Evolutionary conservation across 2,113 vertebrate genomes (phyloP).

Genomic region (Grus americana): DNA sequence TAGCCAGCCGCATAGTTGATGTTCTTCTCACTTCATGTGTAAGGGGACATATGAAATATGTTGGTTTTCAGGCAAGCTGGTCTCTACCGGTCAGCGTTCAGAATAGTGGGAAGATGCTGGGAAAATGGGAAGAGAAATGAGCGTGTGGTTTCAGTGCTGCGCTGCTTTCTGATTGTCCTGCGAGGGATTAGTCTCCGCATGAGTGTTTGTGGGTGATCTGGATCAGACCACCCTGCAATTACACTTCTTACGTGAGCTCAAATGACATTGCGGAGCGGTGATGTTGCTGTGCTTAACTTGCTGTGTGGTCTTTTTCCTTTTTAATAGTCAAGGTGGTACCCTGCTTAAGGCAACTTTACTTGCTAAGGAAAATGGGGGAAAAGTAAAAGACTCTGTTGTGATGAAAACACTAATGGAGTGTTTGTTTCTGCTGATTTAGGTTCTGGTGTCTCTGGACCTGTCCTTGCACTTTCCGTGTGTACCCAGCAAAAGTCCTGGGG

Average conservation of each 20-base stretch:
- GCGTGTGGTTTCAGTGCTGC: neutral
- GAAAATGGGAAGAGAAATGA: neutral
- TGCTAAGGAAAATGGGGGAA: neutral
- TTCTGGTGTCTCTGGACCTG: constrained; percentile 38
- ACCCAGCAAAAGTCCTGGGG: neutral
- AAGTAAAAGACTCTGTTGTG: neutral
- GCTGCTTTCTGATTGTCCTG: neutral
- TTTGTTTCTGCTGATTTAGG: constrained; percentile 53
- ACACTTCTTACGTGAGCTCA: fast-evolving
- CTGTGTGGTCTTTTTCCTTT: neutral
- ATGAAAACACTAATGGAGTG: neutral
- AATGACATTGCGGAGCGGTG: neutral
- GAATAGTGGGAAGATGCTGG: neutral
- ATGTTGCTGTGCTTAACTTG: neutral
- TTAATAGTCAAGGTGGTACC: neutral
- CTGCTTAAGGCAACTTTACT: neutral
- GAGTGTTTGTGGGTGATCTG: neutral
- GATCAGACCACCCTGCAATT: neutral
- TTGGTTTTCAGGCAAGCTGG: neutral
- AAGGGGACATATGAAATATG: neutral
- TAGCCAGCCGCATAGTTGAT: neutral
- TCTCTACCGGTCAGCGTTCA: neutral
- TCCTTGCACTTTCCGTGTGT: neutral
- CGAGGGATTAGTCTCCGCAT: neutral
- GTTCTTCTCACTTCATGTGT: neutral